Conservation (phyloP, 2,797 vertebrate genomes). For the Mormyrus proboscirostris region DNA sequence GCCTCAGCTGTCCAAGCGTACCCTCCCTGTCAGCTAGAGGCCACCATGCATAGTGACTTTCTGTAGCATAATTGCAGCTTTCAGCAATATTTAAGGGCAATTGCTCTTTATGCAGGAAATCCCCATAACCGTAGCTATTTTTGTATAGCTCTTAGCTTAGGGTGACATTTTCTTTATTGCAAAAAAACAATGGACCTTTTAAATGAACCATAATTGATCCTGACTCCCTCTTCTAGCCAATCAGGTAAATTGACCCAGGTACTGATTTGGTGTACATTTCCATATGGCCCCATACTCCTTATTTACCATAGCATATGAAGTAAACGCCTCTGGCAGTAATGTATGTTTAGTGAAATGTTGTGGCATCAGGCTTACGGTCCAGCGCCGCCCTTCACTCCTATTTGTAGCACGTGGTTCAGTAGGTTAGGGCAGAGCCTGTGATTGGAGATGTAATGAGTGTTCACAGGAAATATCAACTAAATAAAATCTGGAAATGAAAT, state of each 20-base stretch:
- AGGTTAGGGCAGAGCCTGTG: background rate
- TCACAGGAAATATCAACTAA: background rate
- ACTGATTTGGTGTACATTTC: background rate
- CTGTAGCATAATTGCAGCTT: background rate
- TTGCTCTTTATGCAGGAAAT: slow-evolving; percentile 4
- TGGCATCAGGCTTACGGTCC: background rate
- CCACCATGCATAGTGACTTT: background rate
- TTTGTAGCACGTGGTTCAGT: background rate
- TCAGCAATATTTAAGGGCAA: background rate
- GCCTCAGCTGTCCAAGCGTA: background rate
- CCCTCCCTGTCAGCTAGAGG: background rate
- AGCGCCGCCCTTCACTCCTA: background rate
- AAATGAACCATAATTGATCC: background rate
- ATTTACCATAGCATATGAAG: background rate
- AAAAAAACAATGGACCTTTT: background rate
- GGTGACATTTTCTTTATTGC: background rate
- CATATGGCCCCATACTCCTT: background rate
- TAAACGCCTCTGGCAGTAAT: background rate
- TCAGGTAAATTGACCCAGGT: background rate
- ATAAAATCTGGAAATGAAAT: background rate
- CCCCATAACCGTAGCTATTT: background rate
- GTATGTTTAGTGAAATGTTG: background rate
- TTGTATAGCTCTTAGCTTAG: background rate
- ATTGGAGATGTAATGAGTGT: background rate
- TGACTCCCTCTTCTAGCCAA: background rate